Evolutionary conservation across 2,888 invertebrate species (phyloP), one percentile per base, ranked within the genome.

Genomic region (Lepas anatifera): DNA sequence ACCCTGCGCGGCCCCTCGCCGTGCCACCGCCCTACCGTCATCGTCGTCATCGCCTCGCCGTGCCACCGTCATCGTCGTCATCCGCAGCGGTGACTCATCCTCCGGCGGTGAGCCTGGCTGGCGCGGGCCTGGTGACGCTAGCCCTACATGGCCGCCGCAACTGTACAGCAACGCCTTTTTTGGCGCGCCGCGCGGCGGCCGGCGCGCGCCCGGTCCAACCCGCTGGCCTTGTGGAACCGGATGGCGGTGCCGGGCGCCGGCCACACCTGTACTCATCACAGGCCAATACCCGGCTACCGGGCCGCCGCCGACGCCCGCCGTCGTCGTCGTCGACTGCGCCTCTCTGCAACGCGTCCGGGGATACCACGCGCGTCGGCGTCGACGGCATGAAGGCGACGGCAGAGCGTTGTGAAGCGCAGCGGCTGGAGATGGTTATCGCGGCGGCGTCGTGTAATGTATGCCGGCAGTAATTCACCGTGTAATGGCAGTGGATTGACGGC

Each of bases 81-180:
- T 3, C 13, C 27, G 50, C 25, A 13, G 29, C 16, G 11, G 22
- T 50, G 50, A 50, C 52, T 32, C 52, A 52, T 29, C 52, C 16
- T 32, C 4, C 29, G 29, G 52, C 29, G 22, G 32, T 58, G 58
- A n/a, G n/a, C n/a, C n/a, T n/a, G n/a, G n/a, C n/a, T n/a, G n/a
- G n/a, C n/a, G n/a, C n/a, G n/a, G n/a, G n/a, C n/a, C n/a, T n/a
- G n/a, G n/a, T n/a, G n/a, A n/a, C n/a, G n/a, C n/a, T 35, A 58
- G 58, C 58, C 58, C 35, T 58, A 58, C 58, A 58, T 58, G 58
- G 58, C 58, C 58, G 35, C 32, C 32, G 18, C 58, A 58, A 32
- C n/a, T 16, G 58, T 58, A 35, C 58, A 58, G 58, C 58, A 58
- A 58, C 32, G 58, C 58, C 58, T 35, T 58, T 58, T 58, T 58